Evolutionary conservation across 2,888 invertebrate genomes (phyloP).

Genomic region (Melolontha melolontha): DNA sequence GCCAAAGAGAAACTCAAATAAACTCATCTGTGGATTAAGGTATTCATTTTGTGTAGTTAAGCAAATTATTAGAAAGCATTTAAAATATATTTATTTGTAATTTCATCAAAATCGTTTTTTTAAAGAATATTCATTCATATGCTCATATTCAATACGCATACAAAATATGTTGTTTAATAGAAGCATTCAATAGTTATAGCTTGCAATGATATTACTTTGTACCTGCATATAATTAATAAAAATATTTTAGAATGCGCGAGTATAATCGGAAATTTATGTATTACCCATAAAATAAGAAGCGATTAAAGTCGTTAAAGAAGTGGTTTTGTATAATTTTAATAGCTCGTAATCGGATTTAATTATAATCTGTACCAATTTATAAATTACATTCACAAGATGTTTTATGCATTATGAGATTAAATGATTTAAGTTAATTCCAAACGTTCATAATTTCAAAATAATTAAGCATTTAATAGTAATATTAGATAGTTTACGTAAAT

Average conservation of each 20-base stretch:
- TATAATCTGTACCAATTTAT: slow-evolving; percentile 18
- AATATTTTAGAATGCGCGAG: slow-evolving; percentile 7
- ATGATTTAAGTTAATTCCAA: neutral
- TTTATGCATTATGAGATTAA: slow-evolving; percentile 2
- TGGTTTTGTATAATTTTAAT: slow-evolving; percentile 26
- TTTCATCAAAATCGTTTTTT: no score
- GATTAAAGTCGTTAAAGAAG: slow-evolving; percentile 11
- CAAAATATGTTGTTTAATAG: no score
- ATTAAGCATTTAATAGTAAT: neutral
- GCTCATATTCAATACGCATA: no score
- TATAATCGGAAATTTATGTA: slow-evolving; percentile 11
- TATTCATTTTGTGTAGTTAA: no score
- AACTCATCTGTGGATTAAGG: no score
- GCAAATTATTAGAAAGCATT: no score
- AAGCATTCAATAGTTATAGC: slow-evolving; percentile 3
- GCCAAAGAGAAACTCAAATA: no score
- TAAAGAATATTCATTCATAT: no score
- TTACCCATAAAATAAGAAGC: neutral
- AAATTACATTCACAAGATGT: slow-evolving; percentile 14
- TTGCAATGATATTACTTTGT: slow-evolving; percentile 5
- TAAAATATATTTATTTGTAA: no score
- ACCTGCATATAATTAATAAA: slow-evolving; percentile 13
- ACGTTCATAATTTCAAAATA: neutral
- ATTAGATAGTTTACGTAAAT: no score
- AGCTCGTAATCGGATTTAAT: slow-evolving; percentile 26